phyloP scores from a whole-genome alignment of 2,113 vertebrate genomes.

The Sprattus sprattus region DNA sequence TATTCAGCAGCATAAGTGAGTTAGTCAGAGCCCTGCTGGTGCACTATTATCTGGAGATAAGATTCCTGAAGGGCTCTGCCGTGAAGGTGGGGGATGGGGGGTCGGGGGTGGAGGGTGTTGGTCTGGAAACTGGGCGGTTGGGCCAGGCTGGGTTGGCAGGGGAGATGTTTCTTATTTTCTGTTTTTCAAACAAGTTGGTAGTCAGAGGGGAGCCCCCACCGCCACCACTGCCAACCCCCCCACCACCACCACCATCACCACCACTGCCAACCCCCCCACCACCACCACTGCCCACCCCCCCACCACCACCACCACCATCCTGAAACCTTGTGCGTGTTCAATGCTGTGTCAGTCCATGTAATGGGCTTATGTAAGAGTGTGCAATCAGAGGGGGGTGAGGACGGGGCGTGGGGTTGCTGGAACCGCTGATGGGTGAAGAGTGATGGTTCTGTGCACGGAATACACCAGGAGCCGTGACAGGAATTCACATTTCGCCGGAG shows the following conservation, averaged over 20 bases:
- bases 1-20: neutral
- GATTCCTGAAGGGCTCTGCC: neutral
- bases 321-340: neutral
- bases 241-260: too few species aligned
- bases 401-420: neutral
- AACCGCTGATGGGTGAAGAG: neutral
- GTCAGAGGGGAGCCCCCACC: neutral
- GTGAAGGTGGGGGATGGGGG: neutral
- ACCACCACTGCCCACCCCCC: neutral
- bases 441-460: conserved; percentile 3
- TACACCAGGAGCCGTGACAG: neutral
- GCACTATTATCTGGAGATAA: neutral
- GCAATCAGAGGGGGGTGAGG: neutral
- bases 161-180: neutral
- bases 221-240: neutral
- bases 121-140: neutral
- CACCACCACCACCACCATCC: neutral
- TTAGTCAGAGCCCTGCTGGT: neutral
- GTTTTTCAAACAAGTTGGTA: neutral
- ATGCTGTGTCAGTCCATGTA: neutral
- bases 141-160: neutral
- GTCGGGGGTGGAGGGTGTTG: neutral
- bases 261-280: neutral
- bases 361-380: conserved; percentile 3
- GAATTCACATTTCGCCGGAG: neutral